Conservation (phyloP, 2,888 invertebrate species). For the Helleia helle region DNA sequence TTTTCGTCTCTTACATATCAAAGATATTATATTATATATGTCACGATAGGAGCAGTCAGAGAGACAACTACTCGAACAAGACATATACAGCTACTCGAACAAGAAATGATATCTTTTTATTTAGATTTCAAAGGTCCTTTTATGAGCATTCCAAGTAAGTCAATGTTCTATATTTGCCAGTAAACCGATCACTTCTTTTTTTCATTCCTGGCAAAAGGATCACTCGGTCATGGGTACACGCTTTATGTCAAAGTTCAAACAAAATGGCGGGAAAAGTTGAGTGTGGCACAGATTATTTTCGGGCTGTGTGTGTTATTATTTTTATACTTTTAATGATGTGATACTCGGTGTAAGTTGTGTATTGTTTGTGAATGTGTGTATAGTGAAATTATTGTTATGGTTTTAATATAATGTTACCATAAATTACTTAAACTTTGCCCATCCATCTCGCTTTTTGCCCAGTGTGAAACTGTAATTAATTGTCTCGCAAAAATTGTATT, state of each 20-base stretch:
- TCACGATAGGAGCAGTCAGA: no score
- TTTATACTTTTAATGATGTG: constrained; percentile 18
- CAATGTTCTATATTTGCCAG: background rate
- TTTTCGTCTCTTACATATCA: no score
- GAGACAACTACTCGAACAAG: no score
- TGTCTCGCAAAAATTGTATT: no score
- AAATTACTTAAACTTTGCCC: background rate
- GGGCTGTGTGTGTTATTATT: constrained; percentile 10
- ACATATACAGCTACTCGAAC: no score
- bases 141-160: background rate
- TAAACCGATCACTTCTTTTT: background rate
- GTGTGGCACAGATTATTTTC: constrained; percentile 1
- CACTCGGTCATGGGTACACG: background rate
- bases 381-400: constrained; percentile 2
- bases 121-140: no score
- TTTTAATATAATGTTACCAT: background rate
- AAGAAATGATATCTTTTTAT: no score
- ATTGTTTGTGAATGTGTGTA: constrained; percentile 12
- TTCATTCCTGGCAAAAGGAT: background rate
- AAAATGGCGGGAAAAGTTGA: background rate
- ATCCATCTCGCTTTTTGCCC: no score
- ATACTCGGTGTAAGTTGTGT: constrained; percentile 20
- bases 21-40: no score
- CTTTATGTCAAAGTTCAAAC: background rate
- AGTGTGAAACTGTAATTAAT: no score